These are phyloP conservation scores for Cerastis rubricosa DNA, from an alignment of 2,888 invertebrate genomes.

Conservation along the genomic window DNA sequence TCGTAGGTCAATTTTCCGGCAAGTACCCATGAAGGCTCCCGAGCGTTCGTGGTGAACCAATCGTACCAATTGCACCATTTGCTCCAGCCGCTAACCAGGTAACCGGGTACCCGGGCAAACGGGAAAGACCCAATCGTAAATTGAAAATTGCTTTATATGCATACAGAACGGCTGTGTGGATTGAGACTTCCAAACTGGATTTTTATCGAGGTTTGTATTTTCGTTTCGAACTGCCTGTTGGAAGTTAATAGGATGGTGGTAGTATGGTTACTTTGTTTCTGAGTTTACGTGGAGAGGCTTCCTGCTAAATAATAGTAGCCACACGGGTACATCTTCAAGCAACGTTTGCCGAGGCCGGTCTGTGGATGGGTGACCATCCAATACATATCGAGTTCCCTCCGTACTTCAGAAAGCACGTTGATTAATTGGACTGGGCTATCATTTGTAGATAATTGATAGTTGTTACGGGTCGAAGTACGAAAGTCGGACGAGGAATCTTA, in stretches of 20 bases:
- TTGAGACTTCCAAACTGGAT: conserved; percentile 57
- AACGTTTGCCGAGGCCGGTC: not conserved
- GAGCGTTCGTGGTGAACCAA: conserved; percentile 48
- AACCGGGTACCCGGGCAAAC: conserved; percentile 29
- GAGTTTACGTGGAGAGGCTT: not conserved
- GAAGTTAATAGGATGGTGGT: not conserved
- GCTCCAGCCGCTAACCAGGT: conserved; percentile 33
- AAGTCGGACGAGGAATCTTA: not conserved
- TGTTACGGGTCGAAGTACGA: not conserved
- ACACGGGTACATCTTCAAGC: not conserved
- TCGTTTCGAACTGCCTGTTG: not conserved
- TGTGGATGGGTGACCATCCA: not conserved
- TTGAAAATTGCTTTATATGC: conserved; percentile 73
- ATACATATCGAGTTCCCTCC: not conserved
- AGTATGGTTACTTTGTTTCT: not conserved
- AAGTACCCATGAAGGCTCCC: conserved; percentile 45
- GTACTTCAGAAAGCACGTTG: not conserved
- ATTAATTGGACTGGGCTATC: not conserved
- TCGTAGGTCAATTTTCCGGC: conserved; percentile 61
- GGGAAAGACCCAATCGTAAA: conserved; percentile 64
- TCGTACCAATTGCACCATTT: conserved; percentile 57
- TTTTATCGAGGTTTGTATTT: conserved; percentile 45
- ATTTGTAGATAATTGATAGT: not conserved
- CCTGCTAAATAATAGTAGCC: not conserved
- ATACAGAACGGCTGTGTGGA: conserved; percentile 57